A percentile compares a stretch with the other conserved stretches of the same genome.
Conservation (phyloP, 2,797 vertebrate genomes). For the Pogoniulus pusillus region DNA sequence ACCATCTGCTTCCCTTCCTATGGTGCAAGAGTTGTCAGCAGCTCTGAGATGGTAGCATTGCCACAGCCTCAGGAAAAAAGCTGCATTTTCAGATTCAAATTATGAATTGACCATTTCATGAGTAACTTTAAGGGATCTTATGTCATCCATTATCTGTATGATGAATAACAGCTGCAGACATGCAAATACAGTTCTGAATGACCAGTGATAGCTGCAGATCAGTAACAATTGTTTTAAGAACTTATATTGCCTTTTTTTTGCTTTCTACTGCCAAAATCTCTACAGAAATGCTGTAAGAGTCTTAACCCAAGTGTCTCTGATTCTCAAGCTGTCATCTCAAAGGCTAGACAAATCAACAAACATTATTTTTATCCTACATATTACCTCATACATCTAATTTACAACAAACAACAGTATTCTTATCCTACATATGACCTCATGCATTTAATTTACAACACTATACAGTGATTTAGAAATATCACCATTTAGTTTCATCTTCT, state of each 20-base stretch:
- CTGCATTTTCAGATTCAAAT: not conserved
- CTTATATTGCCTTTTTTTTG: not conserved
- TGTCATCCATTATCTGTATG: not conserved
- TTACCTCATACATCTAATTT: not conserved
- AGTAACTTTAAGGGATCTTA: not conserved
- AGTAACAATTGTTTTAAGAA: not conserved
- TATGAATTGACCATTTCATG: not conserved
- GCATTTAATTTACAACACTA: not conserved
- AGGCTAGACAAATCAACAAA: not conserved
- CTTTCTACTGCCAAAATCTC: not conserved
- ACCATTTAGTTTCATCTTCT: not conserved
- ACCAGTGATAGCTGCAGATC: not conserved
- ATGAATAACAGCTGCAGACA: not conserved
- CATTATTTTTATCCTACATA: not conserved
- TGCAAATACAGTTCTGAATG: not conserved
- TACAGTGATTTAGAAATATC: not conserved
- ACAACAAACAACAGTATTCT: not conserved
- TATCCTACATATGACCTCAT: not conserved
- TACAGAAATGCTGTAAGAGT: not conserved
- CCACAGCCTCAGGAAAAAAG: not conserved
- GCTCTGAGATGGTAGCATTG: accelerated
- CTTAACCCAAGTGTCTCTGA: not conserved
- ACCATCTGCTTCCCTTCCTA: not conserved
- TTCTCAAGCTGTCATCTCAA: not conserved
- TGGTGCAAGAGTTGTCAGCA: not conserved